Evolutionary conservation across 2,797 vertebrate species (phyloP).

Genomic region (Balearica regulorum): DNA sequence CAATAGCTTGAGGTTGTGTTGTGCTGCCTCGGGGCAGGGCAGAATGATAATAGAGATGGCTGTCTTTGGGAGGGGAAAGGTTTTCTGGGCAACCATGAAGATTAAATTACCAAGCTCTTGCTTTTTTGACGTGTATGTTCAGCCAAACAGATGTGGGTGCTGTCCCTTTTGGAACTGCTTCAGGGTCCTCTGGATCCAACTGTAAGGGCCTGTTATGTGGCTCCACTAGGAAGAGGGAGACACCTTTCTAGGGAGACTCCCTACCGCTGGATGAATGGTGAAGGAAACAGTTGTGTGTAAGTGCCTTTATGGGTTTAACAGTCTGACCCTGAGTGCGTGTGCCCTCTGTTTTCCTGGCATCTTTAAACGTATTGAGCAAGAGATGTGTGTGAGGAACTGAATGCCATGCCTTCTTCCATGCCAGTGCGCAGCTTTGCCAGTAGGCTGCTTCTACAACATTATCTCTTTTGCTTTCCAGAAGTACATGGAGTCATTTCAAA

Average conservation of each 20-base stretch:
- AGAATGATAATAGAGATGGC: not conserved
- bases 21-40: not conserved
- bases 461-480: not conserved
- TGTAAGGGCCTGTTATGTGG: fast-evolving
- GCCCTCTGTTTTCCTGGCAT: not conserved
- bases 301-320: not conserved
- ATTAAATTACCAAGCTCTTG: not conserved
- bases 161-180: not conserved
- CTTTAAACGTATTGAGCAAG: not conserved
- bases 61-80: not conserved
- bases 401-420: not conserved
- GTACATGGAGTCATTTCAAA: not conserved
- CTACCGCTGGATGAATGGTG: not conserved
- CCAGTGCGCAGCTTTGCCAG: not conserved
- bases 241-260: not conserved
- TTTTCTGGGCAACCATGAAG: not conserved
- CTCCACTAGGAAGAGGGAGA: not conserved
- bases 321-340: not conserved
- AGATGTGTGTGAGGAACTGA: not conserved
- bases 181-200: not conserved
- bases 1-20: not conserved
- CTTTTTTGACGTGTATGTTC: not conserved
- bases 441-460: not conserved
- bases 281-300: not conserved
- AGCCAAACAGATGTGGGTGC: not conserved